phyloP scores from a whole-genome alignment of 2,113 vertebrate species.

The Polyodon spathula region DNA sequence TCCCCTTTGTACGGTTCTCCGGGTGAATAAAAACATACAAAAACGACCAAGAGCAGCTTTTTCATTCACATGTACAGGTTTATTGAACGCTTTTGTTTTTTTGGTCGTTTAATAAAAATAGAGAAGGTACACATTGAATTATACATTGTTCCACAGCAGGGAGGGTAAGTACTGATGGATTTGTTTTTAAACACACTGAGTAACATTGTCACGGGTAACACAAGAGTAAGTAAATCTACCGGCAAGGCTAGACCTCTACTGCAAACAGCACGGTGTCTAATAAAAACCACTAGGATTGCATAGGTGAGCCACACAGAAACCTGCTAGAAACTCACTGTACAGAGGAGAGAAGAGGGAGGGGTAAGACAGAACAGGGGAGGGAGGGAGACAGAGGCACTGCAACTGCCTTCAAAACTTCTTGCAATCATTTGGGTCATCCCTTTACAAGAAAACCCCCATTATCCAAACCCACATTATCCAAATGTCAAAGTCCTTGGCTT shows the following conservation, averaged over 20 bases:
- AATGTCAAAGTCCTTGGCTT: no score
- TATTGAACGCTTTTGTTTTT: slow-evolving; percentile 46
- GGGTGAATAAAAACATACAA: slow-evolving; percentile 4
- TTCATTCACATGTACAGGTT: slow-evolving; percentile 53
- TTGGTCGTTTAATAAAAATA: slow-evolving; percentile 49
- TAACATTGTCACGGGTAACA: slow-evolving; percentile 35
- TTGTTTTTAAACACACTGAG: slow-evolving; percentile 28
- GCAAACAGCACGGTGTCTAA: slow-evolving; percentile 32
- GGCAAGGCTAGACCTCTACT: slow-evolving; percentile 37
- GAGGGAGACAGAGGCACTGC: background rate
- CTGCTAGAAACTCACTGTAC: slow-evolving; percentile 32
- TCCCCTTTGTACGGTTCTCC: background rate
- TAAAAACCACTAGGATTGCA: slow-evolving; percentile 45
- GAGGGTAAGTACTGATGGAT: slow-evolving; percentile 31
- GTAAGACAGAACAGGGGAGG: background rate
- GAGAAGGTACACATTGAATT: slow-evolving; percentile 37
- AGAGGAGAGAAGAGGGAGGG: slow-evolving; percentile 13
- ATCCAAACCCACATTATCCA: no score
- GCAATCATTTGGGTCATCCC: no score
- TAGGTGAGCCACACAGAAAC: slow-evolving; percentile 46
- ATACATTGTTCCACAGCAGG: slow-evolving; percentile 33
- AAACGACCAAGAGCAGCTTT: slow-evolving; percentile 26
- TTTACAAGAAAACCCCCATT: no score
- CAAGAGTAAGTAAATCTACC: slow-evolving; percentile 34
- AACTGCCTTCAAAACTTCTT: no score